Conservation (phyloP, 2,888 invertebrate species). For the Helobdella robusta region DNA sequence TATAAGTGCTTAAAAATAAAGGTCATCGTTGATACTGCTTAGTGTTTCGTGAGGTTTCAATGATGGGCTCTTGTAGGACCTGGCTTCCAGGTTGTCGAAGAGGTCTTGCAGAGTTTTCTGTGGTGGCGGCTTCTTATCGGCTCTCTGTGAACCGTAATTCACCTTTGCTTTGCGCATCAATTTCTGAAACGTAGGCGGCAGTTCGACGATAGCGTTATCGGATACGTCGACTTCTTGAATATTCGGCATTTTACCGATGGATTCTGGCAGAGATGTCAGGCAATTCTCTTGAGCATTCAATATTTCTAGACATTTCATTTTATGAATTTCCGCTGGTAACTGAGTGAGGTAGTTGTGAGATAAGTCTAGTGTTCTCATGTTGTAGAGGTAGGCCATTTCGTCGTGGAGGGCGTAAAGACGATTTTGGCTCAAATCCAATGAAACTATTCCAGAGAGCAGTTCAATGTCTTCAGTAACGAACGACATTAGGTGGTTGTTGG, state of each 20-base stretch:
- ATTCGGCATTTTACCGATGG: constrained; percentile 43
- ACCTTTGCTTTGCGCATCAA: constrained; percentile 40
- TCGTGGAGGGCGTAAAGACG: background rate
- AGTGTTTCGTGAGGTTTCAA: too few species aligned
- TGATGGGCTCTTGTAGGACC: too few species aligned
- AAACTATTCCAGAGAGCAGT: constrained; percentile 1
- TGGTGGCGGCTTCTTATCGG: background rate
- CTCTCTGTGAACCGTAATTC: constrained; percentile 19
- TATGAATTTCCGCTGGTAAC: constrained; percentile 41
- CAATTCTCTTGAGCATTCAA: constrained; percentile 76
- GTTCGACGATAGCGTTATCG: constrained; percentile 43
- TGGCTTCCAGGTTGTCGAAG: too few species aligned
- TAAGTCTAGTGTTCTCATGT: constrained; percentile 38
- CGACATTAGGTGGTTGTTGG: constrained; percentile 17
- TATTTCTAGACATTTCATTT: constrained; percentile 56
- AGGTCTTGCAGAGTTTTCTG: constrained; percentile 12
- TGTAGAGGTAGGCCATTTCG: constrained; percentile 33
- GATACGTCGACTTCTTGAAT: constrained; percentile 42
- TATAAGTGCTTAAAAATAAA: too few species aligned
- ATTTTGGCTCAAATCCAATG: constrained; percentile 15
- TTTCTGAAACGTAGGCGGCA: constrained; percentile 45
- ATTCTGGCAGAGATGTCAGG: constrained; percentile 53
- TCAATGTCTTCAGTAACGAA: constrained; percentile 7
- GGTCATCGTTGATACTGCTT: too few species aligned
- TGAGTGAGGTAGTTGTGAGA: constrained; percentile 42